Percentiles rank a stretch among this genome's conserved stretches.
phyloP scores from a whole-genome alignment of 2,888 invertebrate genomes.

The Oxytorus armatus region DNA sequence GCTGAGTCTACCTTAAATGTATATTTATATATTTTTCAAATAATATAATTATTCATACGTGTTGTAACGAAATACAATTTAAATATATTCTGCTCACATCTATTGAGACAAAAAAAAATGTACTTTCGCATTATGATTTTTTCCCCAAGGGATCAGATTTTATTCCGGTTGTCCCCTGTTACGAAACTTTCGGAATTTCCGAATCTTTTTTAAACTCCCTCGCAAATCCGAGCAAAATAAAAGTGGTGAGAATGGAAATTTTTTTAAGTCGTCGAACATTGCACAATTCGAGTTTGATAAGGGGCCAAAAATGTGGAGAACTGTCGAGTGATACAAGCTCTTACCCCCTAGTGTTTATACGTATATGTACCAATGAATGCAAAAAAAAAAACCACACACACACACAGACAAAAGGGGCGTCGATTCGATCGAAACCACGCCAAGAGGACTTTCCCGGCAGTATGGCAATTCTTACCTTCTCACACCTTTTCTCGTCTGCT shows the following conservation, averaged over 20 bases:
- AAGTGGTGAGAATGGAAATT: not conserved
- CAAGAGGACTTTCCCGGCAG: not conserved
- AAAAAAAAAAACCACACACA: constrained; percentile 3
- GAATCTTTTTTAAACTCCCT: not conserved
- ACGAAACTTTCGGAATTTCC: not conserved
- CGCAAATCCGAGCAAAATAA: not conserved
- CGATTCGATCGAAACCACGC: constrained; percentile 22
- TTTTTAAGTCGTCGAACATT: not conserved
- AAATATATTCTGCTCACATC: no score
- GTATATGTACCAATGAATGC: not conserved
- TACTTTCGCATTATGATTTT: no score
- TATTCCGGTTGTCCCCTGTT: no score
- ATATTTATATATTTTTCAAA: no score
- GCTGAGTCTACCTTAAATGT: no score
- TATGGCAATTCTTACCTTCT: constrained; percentile 45
- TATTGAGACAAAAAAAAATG: no score
- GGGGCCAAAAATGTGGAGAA: not conserved
- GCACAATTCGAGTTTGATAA: not conserved
- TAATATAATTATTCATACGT: no score
- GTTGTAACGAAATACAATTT: no score
- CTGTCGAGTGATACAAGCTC: constrained; percentile 18
- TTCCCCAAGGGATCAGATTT: no score
- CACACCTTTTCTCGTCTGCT: constrained; percentile 39
- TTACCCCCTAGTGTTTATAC: not conserved
- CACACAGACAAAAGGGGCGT: not conserved